Conservation (phyloP, 2,797 vertebrate genomes). For the Luscinia luscinia region DNA sequence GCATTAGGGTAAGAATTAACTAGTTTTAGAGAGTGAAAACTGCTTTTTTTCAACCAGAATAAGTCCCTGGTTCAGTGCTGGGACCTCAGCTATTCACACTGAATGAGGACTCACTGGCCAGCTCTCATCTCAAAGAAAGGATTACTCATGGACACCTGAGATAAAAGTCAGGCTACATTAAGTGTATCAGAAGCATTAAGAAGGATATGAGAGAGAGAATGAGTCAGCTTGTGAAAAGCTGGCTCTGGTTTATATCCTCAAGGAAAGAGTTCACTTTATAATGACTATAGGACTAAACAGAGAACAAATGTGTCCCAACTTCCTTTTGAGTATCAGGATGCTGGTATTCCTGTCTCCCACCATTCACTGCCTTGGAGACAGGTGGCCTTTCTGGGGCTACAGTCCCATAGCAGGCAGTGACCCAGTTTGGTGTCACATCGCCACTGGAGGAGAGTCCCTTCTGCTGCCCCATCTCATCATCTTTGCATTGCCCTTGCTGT, state of each 20-base stretch:
- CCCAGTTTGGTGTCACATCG: background rate
- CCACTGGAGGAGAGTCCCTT: background rate
- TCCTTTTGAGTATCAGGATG: fast-evolving
- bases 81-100: background rate
- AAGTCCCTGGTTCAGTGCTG: background rate
- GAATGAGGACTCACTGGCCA: fast-evolving
- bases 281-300: background rate
- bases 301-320: background rate
- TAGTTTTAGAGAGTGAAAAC: background rate
- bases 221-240: background rate
- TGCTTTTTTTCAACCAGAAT: background rate
- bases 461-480: background rate
- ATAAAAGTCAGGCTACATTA: background rate
- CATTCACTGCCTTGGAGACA: background rate
- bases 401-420: background rate
- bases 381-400: background rate
- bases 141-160: background rate
- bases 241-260: background rate
- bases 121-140: background rate
- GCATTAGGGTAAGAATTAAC: background rate
- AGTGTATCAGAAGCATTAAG: background rate
- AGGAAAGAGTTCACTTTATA: background rate
- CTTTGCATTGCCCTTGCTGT: background rate
- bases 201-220: background rate
- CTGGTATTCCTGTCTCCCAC: background rate